Percentiles rank a stretch among this genome's conserved stretches.
These are phyloP conservation scores for Lagopus muta DNA, from an alignment of 2,113 vertebrate species.

Conservation along the genomic window DNA sequence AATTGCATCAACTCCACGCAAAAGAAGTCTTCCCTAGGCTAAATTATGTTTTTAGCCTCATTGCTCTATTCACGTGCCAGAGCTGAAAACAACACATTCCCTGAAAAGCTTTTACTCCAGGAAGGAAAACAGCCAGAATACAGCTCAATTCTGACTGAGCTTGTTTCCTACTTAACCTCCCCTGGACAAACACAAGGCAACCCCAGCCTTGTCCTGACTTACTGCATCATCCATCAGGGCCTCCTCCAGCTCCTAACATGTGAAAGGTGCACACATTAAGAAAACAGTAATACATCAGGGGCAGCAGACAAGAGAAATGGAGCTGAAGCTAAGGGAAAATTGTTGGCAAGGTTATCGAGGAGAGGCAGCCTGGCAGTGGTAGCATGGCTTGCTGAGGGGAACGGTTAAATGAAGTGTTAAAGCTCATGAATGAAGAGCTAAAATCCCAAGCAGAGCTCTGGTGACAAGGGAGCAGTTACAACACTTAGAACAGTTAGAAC, in stretches of 20 bases:
- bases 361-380: neutral
- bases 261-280: neutral
- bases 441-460: neutral
- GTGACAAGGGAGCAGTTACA: neutral
- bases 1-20: neutral
- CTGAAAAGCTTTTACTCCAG: neutral
- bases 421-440: neutral
- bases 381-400: neutral
- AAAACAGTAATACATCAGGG: neutral
- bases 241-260: neutral
- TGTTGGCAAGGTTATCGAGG: neutral
- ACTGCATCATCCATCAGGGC: neutral
- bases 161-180: neutral
- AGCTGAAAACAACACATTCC: neutral
- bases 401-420: neutral
- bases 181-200: neutral
- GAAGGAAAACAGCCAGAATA: neutral
- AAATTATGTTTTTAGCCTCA: neutral
- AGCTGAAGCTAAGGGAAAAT: neutral
- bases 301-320: slow-evolving; percentile 16
- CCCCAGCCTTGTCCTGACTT: neutral
- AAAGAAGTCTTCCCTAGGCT: neutral
- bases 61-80: neutral
- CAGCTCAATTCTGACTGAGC: neutral
- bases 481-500: neutral